Base-by-base conservation (phyloP, 1,140 invertebrate genomes). In the Aplysia californica region DNA sequence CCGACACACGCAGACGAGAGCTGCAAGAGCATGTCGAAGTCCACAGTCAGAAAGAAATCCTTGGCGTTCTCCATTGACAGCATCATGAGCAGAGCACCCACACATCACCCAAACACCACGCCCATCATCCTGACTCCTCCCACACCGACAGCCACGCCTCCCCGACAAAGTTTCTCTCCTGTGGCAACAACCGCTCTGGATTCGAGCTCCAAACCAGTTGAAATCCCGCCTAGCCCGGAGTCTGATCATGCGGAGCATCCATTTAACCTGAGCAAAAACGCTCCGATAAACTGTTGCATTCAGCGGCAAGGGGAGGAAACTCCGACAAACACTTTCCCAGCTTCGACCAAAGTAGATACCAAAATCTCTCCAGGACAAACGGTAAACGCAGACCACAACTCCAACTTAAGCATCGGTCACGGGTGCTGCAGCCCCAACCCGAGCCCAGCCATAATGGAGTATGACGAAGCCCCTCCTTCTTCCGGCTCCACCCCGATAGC, bases 21-120 rank as follows among this genome's bases (percentile, higher is more conserved):
- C 26, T n/a, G n/a, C n/a, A n/a, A n/a, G n/a, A n/a, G n/a, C n/a
- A n/a, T n/a, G n/a, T n/a, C n/a, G n/a, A n/a, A n/a, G n/a, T n/a
- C n/a, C n/a, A n/a, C n/a, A n/a, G n/a, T n/a, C n/a, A n/a, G n/a
- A 3, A 70, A 70, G 38, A 56, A 50, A 31, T 2, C 26, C 1
- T 21, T 70, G 50, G n/a, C 68, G 21, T 70, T 70, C 23, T 70
- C 68, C n/a, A 70, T 70, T 39, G 68, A 70, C 26, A 70, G 50
- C 50, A 70, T 70, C 31, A 70, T 70, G 68, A 39, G 39, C 3
- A 65, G 33, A n/a, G 39, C 3, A 36, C 20, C 61, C 1, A 0
- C 29, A 36, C 2, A 23, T 4, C 39, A 33, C 2, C 2, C 61
- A 1, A 35, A 36, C 33, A 1, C 21, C 33, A 2, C 21, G 10